These are phyloP conservation scores for Scylla paramamosain DNA, from an alignment of 1,140 invertebrate species.

Conservation along the genomic window DNA sequence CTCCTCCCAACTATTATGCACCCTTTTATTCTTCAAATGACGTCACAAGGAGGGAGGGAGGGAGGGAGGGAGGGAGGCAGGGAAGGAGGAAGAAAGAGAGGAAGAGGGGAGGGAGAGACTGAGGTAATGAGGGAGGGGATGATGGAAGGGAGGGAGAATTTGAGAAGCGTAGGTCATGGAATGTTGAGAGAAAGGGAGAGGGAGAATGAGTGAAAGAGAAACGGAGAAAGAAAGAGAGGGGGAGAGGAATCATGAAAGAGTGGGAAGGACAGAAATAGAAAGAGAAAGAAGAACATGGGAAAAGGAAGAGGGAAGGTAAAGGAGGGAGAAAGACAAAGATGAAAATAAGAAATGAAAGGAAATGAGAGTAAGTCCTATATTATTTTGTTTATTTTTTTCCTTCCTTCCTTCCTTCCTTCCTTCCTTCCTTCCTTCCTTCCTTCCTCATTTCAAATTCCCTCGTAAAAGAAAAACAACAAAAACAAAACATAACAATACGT, in stretches of 20 bases:
- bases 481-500: no score
- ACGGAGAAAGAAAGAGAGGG: not conserved
- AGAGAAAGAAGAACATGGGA: not conserved
- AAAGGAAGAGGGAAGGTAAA: not conserved
- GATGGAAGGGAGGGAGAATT: no score
- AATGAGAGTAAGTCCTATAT: not conserved
- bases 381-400: not conserved
- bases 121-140: no score
- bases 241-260: not conserved
- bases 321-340: not conserved
- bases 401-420: not conserved
- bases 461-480: no score
- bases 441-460: no score
- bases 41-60: no score
- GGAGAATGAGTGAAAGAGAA: not conserved
- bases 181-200: not conserved
- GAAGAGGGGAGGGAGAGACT: no score
- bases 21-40: no score
- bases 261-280: not conserved
- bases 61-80: no score
- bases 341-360: not conserved
- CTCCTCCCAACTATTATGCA: no score
- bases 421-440: not conserved
- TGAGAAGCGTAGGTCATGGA: constrained; percentile 13
- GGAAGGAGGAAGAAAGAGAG: no score